Evolutionary conservation across 2,888 invertebrate genomes (phyloP), one percentile per base, ranked within the genome.

Genomic region (Scaptodrosophila latifasciaeformis): DNA sequence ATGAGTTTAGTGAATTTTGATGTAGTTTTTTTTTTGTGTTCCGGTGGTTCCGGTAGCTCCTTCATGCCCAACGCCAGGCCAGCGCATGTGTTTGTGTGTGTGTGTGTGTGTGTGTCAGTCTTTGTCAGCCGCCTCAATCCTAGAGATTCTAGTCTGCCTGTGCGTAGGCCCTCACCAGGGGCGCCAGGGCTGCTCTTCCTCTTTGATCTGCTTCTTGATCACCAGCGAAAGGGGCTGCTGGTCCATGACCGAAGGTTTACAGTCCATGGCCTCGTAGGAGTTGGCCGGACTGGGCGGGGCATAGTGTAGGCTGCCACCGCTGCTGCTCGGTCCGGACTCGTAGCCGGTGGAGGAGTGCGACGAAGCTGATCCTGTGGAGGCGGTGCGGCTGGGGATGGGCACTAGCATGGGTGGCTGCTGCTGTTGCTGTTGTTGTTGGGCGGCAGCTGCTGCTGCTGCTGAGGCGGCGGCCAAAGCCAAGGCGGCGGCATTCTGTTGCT

Each of bases 171-270:
- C 65, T 81, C 75, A 93, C 94, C 94, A 94, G 2, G 94, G 94
- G 79, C 94, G 89, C 94, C 94, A 94, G 19, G 93, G 93, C 79
- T 92, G 92, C 39, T 93, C 92, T 78, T 92, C 92, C 59, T 89
- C 88, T 59, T 87, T 86, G 51, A 88, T 88, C 58, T 82, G 76
- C 88, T 89, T 92, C 81, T 90, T 90, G 72, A 92, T 93, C 13
- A 94, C 94, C 66, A 94, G 87, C 2, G 93, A 91, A 24, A 94
- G 86, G 0, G 94, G 94, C 54, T 81, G 72, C 59, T 82, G 47
- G 70, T 80, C 62, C 52, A 89, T 89, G 34, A 89, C 86, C 56
- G 88, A 88, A 31, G 88, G 88, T 70, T 86, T 83, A 56, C 84
- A 83, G 44, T 86, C 84, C 87, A 88, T 78, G 72, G 88, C 77